Evolutionary conservation across 2,888 invertebrate genomes (phyloP), one percentile per base, ranked within the genome.

Genomic region (Hedya salicella): DNA sequence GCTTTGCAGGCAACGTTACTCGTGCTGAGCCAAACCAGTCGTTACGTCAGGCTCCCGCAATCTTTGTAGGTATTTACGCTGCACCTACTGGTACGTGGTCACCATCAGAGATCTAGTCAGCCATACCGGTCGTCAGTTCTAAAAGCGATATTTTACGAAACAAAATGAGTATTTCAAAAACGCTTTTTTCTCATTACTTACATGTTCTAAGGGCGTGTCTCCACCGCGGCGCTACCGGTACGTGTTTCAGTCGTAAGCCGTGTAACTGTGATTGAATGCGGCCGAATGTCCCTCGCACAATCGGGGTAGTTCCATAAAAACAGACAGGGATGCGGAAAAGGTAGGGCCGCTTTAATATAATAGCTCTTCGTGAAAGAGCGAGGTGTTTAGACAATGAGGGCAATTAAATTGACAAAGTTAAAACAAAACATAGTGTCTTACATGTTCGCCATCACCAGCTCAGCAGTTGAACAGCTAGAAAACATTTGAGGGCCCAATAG

Each of bases 221-320:
- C 16, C 46, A 66, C 48, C 39, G 49, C 9, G 14, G 16, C 40
- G 32, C 36, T 46, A 50, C 50, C 46, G 53, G 46, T 68, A 68
- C 63, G 42, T 68, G 64, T 68, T 64, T 63, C 39, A 30, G 52
- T 44, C 40, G 48, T 68, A 68, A 68, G 63, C 50, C 59, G 52
- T 50, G 56, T 67, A 57, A 63, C 52, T 30, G 59, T 54, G 67
- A 67, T 63, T 52, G 50, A 65, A 52, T 52, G 57, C 39, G 63
- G 21, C 36, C 21, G 36, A 21, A 36, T 9, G 54, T 49, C 48
- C 63, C 49, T 17, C 13, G 25, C 56, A n/a, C 32, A 32, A 50
- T 42, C 46, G 36, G 30, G 36, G 46, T 48, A n/a, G 5, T 42
- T 50, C 44, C 50, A 64, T 63, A 49, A 63, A 57, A 64, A 64